Conservation (phyloP, 2,113 vertebrate species). For the Passer domesticus region DNA sequence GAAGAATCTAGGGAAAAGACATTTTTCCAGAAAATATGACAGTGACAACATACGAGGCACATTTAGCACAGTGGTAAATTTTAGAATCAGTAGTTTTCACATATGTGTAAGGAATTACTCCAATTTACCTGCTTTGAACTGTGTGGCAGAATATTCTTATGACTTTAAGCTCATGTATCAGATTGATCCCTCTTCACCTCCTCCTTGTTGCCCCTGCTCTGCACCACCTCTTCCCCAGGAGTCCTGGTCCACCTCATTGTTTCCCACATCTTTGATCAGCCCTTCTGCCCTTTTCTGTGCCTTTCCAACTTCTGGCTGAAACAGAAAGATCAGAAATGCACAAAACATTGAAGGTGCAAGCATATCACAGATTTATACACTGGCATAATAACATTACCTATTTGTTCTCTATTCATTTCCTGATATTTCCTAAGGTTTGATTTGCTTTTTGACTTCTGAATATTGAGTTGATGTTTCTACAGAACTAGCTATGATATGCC, state of each 20-base stretch:
- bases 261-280: not conserved
- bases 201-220: not conserved
- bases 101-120: not conserved
- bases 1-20: no score
- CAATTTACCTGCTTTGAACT: not conserved
- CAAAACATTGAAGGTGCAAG: not conserved
- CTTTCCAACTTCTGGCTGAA: not conserved
- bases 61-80: not conserved
- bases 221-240: not conserved
- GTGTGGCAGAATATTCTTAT: not conserved
- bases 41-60: not conserved
- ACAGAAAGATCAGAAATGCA: not conserved
- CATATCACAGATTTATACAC: not conserved
- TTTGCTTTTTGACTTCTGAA: constrained; percentile 23
- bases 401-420: constrained; percentile 8
- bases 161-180: not conserved
- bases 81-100: not conserved
- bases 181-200: not conserved
- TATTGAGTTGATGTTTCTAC: not conserved
- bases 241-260: not conserved
- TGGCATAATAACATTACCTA: not conserved
- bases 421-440: not conserved
- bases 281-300: not conserved
- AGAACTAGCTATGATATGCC: not conserved
- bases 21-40: no score